Base-by-base conservation (phyloP, 2,797 vertebrate genomes). In the Cyclura pinguis region DNA sequence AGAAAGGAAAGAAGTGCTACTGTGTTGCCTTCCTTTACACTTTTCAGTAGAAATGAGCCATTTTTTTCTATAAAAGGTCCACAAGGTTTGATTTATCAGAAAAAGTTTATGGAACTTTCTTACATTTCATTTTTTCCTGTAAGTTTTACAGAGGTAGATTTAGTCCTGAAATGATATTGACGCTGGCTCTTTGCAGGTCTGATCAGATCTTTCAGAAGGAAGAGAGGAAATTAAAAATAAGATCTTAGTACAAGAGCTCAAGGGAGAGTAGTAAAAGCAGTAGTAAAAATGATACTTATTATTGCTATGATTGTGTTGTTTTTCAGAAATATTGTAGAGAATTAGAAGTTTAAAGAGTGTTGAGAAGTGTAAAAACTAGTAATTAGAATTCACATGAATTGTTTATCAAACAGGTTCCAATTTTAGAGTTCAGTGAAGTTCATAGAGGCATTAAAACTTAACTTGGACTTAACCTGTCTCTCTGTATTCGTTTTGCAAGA, bases 391-490 rank as follows among this genome's bases (percentile, higher is more conserved):
- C 82, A 92, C 93, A 92, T 94, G 97, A 97, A 97, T 97, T 96
- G 90, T 97, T 97, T 97, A 96, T 97, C 97, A 97, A 95, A 80
- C 93, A 96, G 95, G 90, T 97, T 97, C 97, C 97, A 96, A 98
- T 98, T 98, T 98, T 97, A 96, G 95, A 96, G 94, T 0, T 0
- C 1, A 77, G 92, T 95, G 95, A 95, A 97, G 95, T 98, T 98
- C 97, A 98, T 96, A 96, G 97, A 97, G 95, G 97, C 97, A 98
- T 98, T 97, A 97, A 98, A 97, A 97, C 96, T 97, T 97, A 97
- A 97, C 96, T 97, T 94, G 94, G 94, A 91, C 95, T 98, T 93
- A 47, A 95, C 98, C 94, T 95, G 93, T 95, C 95, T 93, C 93
- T 47, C 89, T 7, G 0, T 95, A 94, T 96, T 97, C 95, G 95